Evolutionary conservation across 2,797 vertebrate genomes (phyloP), one percentile per base, ranked within the genome.

Genomic region (Eutrigla gurnardus): DNA sequence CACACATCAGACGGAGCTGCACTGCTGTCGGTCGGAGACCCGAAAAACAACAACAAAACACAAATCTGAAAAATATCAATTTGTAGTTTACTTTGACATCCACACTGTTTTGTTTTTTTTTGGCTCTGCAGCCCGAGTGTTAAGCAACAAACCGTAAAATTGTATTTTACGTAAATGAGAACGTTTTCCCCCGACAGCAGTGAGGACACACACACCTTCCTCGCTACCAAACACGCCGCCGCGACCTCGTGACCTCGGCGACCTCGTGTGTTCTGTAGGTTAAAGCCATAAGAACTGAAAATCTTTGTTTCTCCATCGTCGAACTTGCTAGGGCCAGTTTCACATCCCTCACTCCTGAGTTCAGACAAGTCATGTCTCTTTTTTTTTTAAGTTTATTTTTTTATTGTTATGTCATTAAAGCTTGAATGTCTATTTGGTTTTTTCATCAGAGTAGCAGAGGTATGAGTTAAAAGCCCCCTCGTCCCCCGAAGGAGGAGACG

Each of bases 381-480:
- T 74, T 67, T 58, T 33, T 35, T 37, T 46, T 47, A 70, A 13
- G 5, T 18, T 49, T 43, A 49, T 40, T 17, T 61, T 61, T 13
- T 40, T 59, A 36, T 50, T 40, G 49, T 70, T 75, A 66, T 37
- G 7, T 88, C 70, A 75, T 91, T 93, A 93, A 94, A 94, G 91
- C 90, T 91, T 90, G 89, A 89, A 83, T 45, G 85, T 93, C 81
- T 93, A 91, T 94, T 95, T 94, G 94, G 93, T 94, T 94, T 93
- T 78, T 91, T 92, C 81, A 86, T 92, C 84, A 85, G 89, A 81
- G 88, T 80, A 80, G 90, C 88, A 93, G 93, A 94, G 91, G 92
- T 93, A 93, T 85, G 90, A 89, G 87, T 88, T 75, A 58, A 70
- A 80, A 66, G 4, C 25, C 61, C 82, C 70, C 13, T 78, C 78